Percentiles rank a stretch among this genome's conserved stretches.
Evolutionary conservation across 2,113 vertebrate species (phyloP).

Genomic region (Ochotona princeps): DNA sequence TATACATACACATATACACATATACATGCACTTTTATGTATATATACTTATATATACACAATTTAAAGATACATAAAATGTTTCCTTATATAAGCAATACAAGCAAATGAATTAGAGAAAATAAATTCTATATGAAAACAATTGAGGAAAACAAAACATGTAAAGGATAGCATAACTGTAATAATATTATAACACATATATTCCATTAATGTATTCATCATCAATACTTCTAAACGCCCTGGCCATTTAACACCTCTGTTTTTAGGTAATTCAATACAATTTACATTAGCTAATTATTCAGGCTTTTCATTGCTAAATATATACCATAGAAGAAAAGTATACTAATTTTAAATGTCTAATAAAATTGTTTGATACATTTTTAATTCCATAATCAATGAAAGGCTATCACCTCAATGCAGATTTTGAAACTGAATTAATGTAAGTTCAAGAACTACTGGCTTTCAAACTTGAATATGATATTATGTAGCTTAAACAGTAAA

Average conservation of each 20-base stretch:
- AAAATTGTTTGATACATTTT: slow-evolving; percentile 44
- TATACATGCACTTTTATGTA: neutral
- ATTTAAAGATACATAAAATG: slow-evolving; percentile 29
- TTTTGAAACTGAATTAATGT: slow-evolving; percentile 11
- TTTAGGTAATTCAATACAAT: slow-evolving; percentile 45
- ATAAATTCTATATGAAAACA: slow-evolving; percentile 35
- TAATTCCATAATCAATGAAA: slow-evolving; percentile 44
- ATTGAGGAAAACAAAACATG: slow-evolving; percentile 20
- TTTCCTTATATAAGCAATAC: slow-evolving; percentile 6
- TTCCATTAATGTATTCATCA: slow-evolving; percentile 18
- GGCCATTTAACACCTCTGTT: neutral
- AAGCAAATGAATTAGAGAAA: slow-evolving; percentile 53
- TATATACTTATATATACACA: neutral
- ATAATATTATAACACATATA: neutral
- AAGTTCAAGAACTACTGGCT: neutral
- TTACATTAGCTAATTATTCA: slow-evolving; percentile 26
- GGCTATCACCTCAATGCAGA: neutral
- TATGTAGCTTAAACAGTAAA: slow-evolving; percentile 6
- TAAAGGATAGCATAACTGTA: neutral
- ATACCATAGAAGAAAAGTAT: slow-evolving; percentile 25
- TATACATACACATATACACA: neutral
- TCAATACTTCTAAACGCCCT: neutral
- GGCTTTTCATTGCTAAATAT: neutral
- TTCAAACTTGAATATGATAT: slow-evolving; percentile 38
- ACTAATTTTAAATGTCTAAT: neutral